Conservation (phyloP, 2,113 vertebrate genomes). For the Mesoclemmys tuberculata region DNA sequence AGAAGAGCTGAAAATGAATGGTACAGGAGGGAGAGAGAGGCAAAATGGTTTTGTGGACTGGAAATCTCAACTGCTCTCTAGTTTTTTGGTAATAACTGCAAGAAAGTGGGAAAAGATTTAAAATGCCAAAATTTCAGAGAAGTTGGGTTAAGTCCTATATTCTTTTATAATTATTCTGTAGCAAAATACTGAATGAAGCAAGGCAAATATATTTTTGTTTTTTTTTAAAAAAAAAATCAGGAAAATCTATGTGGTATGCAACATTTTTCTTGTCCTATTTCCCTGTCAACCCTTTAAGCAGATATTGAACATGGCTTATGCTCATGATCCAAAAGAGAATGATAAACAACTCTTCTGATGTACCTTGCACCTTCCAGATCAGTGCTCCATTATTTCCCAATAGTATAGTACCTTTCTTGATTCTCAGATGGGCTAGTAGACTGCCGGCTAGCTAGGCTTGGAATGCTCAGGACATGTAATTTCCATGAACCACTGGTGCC, state of each 20-base stretch:
- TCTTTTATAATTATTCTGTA: background rate
- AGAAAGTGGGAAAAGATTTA: too few species aligned
- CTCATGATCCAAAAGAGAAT: background rate
- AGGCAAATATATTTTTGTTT: background rate
- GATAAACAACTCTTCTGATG: background rate
- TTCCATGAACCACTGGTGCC: background rate
- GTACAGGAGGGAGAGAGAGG: background rate
- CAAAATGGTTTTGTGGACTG: too few species aligned
- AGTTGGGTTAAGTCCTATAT: background rate
- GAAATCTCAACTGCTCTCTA: too few species aligned
- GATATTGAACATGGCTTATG: background rate
- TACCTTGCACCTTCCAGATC: background rate
- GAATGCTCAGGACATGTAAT: background rate
- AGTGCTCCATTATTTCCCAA: background rate
- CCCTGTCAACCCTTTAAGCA: background rate
- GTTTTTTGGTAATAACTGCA: too few species aligned
- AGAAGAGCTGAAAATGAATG: background rate
- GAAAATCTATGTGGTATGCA: background rate
- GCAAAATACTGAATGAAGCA: background rate
- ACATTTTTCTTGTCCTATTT: background rate
- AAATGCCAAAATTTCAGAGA: background rate
- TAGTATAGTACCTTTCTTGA: background rate
- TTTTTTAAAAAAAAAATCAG: background rate
- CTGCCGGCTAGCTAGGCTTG: too few species aligned
- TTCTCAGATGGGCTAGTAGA: background rate